Percentiles rank a stretch among this genome's conserved stretches.
These are phyloP conservation scores for Saturnia japonica DNA, from an alignment of 2,888 invertebrate species.

Conservation along the genomic window DNA sequence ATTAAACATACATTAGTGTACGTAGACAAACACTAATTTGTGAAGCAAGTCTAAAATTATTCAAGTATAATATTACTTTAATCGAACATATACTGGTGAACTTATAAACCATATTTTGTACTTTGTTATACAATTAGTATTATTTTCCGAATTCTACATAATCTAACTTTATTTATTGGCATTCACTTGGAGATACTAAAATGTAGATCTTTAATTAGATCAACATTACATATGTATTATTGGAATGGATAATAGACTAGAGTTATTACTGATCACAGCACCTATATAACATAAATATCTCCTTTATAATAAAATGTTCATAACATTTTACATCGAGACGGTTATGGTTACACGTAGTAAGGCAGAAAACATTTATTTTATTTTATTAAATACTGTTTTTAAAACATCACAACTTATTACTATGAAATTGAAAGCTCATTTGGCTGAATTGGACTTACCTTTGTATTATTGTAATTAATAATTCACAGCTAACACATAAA, in stretches of 20 bases:
- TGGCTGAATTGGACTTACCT: constrained; percentile 22
- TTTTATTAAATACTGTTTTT: constrained; percentile 48
- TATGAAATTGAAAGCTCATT: constrained; percentile 15
- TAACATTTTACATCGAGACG: constrained; percentile 61
- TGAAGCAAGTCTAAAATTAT: background rate
- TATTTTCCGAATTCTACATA: background rate
- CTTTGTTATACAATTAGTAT: background rate
- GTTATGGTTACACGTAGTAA: constrained; percentile 57
- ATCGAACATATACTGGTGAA: no score
- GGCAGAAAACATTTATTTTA: constrained; percentile 50
- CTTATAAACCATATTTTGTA: background rate
- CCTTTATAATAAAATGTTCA: constrained; percentile 59
- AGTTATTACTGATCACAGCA: constrained; percentile 67
- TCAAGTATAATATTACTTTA: no score
- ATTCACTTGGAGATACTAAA: background rate
- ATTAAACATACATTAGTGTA: background rate
- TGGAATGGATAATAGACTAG: constrained; percentile 71
- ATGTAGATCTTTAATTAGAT: background rate
- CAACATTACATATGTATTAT: constrained; percentile 20
- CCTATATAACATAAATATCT: constrained; percentile 45
- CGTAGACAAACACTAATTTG: background rate
- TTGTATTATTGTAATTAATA: background rate
- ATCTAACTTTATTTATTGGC: background rate
- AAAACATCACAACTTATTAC: constrained; percentile 31
- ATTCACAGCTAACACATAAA: constrained; percentile 11